Conservation (phyloP, 2,113 vertebrate species). For the Petaurus breviceps region DNA sequence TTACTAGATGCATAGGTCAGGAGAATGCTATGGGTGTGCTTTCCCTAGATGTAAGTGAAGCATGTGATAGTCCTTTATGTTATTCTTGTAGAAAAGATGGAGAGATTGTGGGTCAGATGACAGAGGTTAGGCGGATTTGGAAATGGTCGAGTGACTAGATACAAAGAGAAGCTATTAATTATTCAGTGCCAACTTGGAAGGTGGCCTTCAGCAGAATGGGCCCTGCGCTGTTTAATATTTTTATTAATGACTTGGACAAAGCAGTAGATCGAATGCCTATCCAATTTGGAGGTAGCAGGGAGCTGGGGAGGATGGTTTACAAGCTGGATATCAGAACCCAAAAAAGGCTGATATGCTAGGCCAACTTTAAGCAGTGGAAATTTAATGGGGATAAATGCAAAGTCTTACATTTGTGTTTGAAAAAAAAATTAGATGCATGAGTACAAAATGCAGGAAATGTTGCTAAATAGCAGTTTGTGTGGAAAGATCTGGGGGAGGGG, state of each 20-base stretch:
- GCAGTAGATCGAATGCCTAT: not conserved
- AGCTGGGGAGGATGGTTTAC: not conserved
- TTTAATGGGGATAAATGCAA: not conserved
- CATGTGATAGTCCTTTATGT: not conserved
- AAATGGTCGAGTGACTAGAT: not conserved
- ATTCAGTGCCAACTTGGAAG: not conserved
- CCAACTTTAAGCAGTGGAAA: not conserved
- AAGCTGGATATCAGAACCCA: not conserved
- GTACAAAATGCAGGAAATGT: not conserved
- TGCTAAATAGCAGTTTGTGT: not conserved
- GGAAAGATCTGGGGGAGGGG: not conserved
- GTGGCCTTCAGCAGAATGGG: not conserved
- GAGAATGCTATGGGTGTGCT: not conserved
- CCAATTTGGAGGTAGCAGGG: not conserved
- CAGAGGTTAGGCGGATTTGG: not conserved
- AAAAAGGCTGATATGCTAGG: not conserved
- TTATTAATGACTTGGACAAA: not conserved
- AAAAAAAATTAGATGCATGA: not conserved
- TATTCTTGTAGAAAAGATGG: not conserved
- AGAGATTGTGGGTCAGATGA: not conserved
- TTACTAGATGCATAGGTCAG: not conserved
- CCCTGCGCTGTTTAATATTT: not conserved
- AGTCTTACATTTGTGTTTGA: not conserved
- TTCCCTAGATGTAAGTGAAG: not conserved
- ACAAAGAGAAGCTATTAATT: not conserved